Conservation (phyloP, 2,797 vertebrate species). For the Myotis pilosus region DNA sequence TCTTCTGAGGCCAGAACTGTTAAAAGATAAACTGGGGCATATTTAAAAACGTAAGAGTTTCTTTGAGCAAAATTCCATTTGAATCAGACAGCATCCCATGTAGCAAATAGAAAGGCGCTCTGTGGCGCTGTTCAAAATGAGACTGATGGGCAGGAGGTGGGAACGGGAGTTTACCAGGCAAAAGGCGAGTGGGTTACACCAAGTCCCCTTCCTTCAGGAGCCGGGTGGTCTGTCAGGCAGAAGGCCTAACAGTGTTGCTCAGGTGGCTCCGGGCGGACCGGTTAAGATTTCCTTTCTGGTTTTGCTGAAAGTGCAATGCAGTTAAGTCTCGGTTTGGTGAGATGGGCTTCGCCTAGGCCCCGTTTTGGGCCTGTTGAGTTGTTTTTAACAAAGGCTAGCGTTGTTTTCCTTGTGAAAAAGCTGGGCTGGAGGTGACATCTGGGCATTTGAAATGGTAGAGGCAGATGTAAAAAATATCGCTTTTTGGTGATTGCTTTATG, state of each 20-base stretch:
- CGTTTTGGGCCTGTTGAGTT: background rate
- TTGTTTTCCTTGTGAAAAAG: background rate
- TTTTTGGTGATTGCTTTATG: background rate
- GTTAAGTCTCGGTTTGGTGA: background rate
- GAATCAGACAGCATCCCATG: background rate
- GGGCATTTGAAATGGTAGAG: background rate
- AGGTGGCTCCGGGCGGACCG: background rate
- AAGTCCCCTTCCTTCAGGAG: background rate
- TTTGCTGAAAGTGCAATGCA: background rate
- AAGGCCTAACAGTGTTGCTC: rapidly evolving
- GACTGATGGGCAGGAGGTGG: rapidly evolving
- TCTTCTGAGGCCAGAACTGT: background rate
- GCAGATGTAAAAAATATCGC: background rate
- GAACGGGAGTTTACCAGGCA: background rate
- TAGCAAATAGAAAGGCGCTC: background rate
- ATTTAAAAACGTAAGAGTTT: background rate
- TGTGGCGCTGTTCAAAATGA: rapidly evolving
- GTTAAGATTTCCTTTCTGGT: background rate
- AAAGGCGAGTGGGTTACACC: background rate
- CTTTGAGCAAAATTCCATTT: background rate
- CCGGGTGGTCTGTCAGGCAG: too few relatives aligned
- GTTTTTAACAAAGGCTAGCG: background rate
- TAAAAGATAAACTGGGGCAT: too few relatives aligned
- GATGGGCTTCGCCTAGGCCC: too few relatives aligned
- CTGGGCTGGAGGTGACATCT: background rate